Percentiles rank a stretch among this genome's conserved stretches.
Evolutionary conservation across 2,797 vertebrate species (phyloP).

Genomic region (Ctenosaura bakeri): DNA sequence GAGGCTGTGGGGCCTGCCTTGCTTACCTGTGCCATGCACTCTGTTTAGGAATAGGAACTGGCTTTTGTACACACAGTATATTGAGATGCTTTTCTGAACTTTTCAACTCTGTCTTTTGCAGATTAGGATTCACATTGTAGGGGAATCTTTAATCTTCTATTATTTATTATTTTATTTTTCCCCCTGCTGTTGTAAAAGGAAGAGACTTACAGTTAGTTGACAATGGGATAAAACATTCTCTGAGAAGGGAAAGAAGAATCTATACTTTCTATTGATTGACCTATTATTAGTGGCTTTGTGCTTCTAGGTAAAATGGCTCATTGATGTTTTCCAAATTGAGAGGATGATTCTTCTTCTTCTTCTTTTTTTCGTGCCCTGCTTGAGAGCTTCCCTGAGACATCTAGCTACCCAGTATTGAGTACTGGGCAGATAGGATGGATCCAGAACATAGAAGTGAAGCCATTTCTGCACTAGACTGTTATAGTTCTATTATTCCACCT

Average conservation of each 20-base stretch:
- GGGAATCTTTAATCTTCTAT: constrained; percentile 34
- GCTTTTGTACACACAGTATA: constrained; percentile 72
- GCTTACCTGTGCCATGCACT: constrained; percentile 64
- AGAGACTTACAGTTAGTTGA: constrained; percentile 57
- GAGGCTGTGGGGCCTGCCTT: constrained; percentile 58
- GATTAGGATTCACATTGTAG: constrained; percentile 70
- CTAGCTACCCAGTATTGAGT: neutral
- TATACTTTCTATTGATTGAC: constrained; percentile 2
- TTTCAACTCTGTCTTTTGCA: constrained; percentile 73
- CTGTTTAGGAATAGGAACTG: constrained; percentile 60
- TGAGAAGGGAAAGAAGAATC: constrained; percentile 40
- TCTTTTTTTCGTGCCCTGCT: neutral
- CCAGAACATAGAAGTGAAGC: neutral
- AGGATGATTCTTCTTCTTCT: neutral
- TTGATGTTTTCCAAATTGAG: neutral
- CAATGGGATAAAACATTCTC: constrained; percentile 54
- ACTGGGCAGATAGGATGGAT: neutral
- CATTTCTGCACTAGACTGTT: too few relatives aligned
- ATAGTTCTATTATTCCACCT: too few relatives aligned
- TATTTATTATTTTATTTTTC: neutral
- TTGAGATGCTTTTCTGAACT: constrained; percentile 77
- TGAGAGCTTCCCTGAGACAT: neutral
- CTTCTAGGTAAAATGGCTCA: constrained; percentile 21
- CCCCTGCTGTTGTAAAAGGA: constrained; percentile 34
- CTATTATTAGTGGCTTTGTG: constrained; percentile 1